These are phyloP conservation scores for Eurois occulta DNA, from an alignment of 2,888 invertebrate genomes.

Conservation along the genomic window DNA sequence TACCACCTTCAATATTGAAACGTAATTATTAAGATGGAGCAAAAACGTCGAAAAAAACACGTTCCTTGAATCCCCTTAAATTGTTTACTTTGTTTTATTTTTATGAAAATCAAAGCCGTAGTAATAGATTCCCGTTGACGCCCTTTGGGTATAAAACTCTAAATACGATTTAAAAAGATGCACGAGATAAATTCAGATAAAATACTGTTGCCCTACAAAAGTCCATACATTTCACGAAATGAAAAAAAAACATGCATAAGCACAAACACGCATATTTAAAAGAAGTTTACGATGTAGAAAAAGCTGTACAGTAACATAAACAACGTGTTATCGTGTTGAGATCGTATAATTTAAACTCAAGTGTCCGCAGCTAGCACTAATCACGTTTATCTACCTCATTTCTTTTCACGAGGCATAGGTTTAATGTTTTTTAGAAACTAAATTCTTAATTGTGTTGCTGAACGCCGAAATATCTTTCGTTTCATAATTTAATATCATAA, in stretches of 20 bases:
- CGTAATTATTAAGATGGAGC: background rate
- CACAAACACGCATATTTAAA: constrained; percentile 34
- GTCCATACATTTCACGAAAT: background rate
- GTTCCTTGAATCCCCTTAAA: background rate
- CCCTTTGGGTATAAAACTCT: too few relatives aligned
- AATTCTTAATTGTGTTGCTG: background rate
- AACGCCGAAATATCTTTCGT: constrained; percentile 6
- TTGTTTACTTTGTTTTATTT: background rate
- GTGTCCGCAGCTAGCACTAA: constrained; percentile 39
- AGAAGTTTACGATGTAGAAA: constrained; percentile 35
- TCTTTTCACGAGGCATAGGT: constrained; percentile 1
- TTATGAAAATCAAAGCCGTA: background rate
- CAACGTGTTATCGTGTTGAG: constrained; percentile 48
- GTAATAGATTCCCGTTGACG: background rate
- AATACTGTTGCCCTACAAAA: background rate
- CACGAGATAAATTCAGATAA: constrained; percentile 14
- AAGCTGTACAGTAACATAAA: constrained; percentile 43
- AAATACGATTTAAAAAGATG: background rate
- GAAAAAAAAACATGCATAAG: constrained; percentile 13
- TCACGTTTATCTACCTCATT: constrained; percentile 30
- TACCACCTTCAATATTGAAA: background rate
- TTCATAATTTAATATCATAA: background rate
- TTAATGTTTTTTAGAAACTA: constrained; percentile 5
- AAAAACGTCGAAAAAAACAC: background rate
- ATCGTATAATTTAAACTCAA: constrained; percentile 53